Conservation (phyloP, 2,797 vertebrate genomes). For the Macrochelys suwanniensis region DNA sequence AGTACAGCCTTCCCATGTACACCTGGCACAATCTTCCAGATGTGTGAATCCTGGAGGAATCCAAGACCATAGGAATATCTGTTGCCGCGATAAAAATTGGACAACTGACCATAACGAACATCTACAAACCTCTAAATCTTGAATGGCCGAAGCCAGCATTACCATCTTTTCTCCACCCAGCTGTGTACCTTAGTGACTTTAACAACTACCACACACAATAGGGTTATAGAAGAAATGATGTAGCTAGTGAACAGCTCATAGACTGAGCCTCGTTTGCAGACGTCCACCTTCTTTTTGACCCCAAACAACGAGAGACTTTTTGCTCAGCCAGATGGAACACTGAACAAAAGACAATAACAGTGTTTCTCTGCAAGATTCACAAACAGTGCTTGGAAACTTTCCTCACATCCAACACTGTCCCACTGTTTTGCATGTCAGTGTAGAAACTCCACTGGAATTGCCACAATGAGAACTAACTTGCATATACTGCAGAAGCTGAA, state of each 20-base stretch:
- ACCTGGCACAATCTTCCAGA: not conserved
- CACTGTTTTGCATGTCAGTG: not conserved
- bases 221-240: not conserved
- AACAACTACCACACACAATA: not conserved
- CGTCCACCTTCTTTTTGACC: not conserved
- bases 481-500: too few species aligned
- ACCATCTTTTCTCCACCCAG: not conserved
- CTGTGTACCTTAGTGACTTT: not conserved
- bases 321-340: not conserved
- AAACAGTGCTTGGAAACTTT: not conserved
- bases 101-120: not conserved
- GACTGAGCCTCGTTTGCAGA: not conserved
- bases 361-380: not conserved
- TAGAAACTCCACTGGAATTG: not conserved
- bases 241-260: not conserved
- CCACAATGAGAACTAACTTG: not conserved
- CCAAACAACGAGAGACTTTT: not conserved
- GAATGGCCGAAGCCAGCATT: not conserved
- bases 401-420: not conserved
- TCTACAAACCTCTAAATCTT: not conserved
- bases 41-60: not conserved
- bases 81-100: not conserved
- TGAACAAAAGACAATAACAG: not conserved
- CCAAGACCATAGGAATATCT: not conserved
- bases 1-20: not conserved